These are phyloP conservation scores for Pluvialis apricaria DNA, from an alignment of 2,113 vertebrate genomes.

Conservation along the genomic window DNA sequence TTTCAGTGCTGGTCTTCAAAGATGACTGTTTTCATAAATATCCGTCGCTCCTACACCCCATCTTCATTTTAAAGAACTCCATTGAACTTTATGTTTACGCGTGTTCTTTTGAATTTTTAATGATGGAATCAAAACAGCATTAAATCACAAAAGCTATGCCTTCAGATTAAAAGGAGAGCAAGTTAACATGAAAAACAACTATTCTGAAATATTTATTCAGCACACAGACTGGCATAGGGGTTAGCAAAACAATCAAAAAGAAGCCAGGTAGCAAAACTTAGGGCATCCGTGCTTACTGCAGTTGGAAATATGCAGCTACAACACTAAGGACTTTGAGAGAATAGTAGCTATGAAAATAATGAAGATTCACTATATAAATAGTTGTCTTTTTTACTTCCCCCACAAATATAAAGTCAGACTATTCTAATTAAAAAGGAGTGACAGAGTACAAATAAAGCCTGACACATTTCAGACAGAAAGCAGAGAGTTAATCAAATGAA, in stretches of 20 bases:
- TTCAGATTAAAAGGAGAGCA: not conserved
- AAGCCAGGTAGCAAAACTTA: not conserved
- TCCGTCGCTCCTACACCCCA: not conserved
- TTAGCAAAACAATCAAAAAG: not conserved
- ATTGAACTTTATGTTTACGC: fast-evolving
- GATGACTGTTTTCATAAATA: not conserved
- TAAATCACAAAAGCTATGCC: not conserved
- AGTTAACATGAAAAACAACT: not conserved
- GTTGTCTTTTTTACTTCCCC: not conserved
- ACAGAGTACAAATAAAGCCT: not conserved
- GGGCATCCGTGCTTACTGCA: not conserved
- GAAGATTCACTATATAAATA: not conserved
- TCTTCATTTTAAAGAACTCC: not conserved
- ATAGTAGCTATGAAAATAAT: not conserved
- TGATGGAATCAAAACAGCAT: not conserved
- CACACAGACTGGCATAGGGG: not conserved
- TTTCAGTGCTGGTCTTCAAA: not conserved
- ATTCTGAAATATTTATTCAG: not conserved
- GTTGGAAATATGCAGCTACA: not conserved
- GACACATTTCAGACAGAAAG: not conserved
- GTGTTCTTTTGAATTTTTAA: not conserved
- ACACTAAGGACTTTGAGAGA: not conserved
- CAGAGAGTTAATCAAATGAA: not conserved
- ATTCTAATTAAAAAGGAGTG: not conserved
- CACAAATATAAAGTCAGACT: not conserved